phyloP scores from a whole-genome alignment of 2,797 vertebrate species.

The Silurus lanzhouensis region DNA sequence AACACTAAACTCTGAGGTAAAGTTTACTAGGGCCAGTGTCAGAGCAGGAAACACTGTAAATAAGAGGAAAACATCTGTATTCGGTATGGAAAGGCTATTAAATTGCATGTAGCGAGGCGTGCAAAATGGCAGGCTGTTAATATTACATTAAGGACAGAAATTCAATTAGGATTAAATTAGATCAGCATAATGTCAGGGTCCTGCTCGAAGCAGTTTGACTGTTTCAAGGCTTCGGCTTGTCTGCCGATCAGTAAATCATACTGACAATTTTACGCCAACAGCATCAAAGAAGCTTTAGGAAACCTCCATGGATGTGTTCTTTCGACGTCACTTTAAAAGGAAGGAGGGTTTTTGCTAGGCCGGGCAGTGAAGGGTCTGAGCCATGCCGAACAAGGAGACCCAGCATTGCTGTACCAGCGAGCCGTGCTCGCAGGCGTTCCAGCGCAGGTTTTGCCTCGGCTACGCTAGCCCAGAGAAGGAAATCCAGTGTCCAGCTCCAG shows the following conservation, averaged over 20 bases:
- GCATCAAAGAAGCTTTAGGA: slow-evolving; percentile 54
- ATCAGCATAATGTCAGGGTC: background rate
- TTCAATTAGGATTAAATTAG: background rate
- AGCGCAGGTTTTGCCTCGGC: slow-evolving; percentile 80
- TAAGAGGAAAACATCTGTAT: background rate
- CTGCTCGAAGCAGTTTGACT: background rate
- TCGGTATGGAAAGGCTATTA: background rate
- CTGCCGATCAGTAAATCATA: slow-evolving; percentile 12
- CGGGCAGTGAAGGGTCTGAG: background rate
- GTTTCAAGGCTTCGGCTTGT: slow-evolving; percentile 1
- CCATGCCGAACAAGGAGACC: slow-evolving; percentile 60
- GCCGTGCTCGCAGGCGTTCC: slow-evolving; percentile 85
- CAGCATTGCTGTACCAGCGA: slow-evolving; percentile 77
- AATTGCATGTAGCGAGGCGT: background rate
- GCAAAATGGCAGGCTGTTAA: background rate
- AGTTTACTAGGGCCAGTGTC: background rate
- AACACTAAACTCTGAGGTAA: background rate
- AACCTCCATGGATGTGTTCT: slow-evolving; percentile 86
- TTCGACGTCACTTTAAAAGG: slow-evolving; percentile 85
- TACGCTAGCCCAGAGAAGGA: slow-evolving; percentile 72
- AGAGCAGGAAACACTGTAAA: background rate
- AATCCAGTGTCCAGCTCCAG: slow-evolving; percentile 72
- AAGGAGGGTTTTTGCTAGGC: slow-evolving; percentile 63
- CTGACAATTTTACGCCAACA: slow-evolving; percentile 79
- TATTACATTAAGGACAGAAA: background rate